phyloP scores from a whole-genome alignment of 2,888 invertebrate genomes.

The Leptinotarsa rubiginosa region DNA sequence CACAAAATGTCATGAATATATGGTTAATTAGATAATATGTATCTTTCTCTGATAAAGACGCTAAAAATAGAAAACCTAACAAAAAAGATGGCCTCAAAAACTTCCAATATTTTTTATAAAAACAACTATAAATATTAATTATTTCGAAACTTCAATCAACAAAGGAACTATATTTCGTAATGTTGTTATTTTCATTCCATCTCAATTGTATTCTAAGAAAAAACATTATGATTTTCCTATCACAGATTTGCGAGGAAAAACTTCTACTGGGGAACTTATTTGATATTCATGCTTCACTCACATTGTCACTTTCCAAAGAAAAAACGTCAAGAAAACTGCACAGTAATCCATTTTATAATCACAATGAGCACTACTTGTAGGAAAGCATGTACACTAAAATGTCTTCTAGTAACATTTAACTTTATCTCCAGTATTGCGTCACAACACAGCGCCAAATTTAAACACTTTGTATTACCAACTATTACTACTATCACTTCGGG shows the following conservation, averaged over 20 bases:
- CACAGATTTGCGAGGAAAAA: not conserved
- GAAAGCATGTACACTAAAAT: slow-evolving; percentile 55
- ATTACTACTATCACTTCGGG: slow-evolving; percentile 26
- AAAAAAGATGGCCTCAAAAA: not conserved
- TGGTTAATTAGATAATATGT: slow-evolving; percentile 4
- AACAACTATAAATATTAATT: not conserved
- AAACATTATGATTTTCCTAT: not conserved
- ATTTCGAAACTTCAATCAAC: not conserved
- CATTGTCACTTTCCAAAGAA: slow-evolving; percentile 45
- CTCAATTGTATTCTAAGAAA: not conserved
- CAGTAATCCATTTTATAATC: slow-evolving; percentile 54
- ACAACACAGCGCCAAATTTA: slow-evolving; percentile 58
- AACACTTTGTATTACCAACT: slow-evolving; percentile 45
- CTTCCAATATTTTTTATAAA: not conserved
- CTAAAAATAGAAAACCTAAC: slow-evolving; percentile 28
- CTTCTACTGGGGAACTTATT: not conserved
- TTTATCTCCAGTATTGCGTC: slow-evolving; percentile 58
- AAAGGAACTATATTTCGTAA: not conserved
- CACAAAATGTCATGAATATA: slow-evolving; percentile 5
- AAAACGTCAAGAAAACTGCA: slow-evolving; percentile 49
- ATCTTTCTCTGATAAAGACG: slow-evolving; percentile 25
- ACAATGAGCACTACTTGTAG: slow-evolving; percentile 50
- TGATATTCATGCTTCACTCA: slow-evolving; percentile 41
- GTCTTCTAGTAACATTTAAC: slow-evolving; percentile 57
- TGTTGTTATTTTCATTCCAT: not conserved